A percentile compares a stretch with the other conserved stretches of the same genome.
Evolutionary conservation across 2,797 vertebrate genomes (phyloP).

Genomic region (Alauda arvensis): DNA sequence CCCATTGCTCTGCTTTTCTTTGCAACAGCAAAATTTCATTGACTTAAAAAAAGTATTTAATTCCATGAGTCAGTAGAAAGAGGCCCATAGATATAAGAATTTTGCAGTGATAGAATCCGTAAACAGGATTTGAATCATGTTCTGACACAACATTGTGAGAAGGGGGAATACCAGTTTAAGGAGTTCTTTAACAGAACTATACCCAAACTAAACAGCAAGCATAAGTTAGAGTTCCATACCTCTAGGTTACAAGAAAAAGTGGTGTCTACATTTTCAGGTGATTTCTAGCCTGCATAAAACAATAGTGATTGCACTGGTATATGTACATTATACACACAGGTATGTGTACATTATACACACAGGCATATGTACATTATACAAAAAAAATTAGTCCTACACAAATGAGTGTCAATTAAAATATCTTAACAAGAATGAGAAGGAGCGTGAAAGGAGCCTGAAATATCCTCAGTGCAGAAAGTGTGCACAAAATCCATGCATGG

Average conservation of each 20-base stretch:
- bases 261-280: conserved; percentile 44
- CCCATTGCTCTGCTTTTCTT: not conserved
- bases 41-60: not conserved
- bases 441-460: not conserved
- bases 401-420: conserved; percentile 4
- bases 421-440: conserved; percentile 31
- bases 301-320: conserved; percentile 17
- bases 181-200: conserved; percentile 6
- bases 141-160: conserved; percentile 14
- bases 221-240: not conserved
- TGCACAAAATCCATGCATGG: conserved; percentile 4
- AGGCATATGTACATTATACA: conserved; percentile 57
- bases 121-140: conserved; percentile 31
- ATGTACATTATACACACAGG: conserved; percentile 55
- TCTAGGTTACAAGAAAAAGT: conserved; percentile 27
- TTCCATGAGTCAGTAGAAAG: not conserved
- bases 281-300: conserved; percentile 32
- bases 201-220: not conserved
- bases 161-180: not conserved
- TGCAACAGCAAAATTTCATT: not conserved
- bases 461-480: not conserved
- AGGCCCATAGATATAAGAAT: not conserved
- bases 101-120: conserved; percentile 38
- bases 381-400: conserved; percentile 5
- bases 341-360: conserved; percentile 60